Evolutionary conservation across 2,113 vertebrate genomes (phyloP), one percentile per base, ranked within the genome.

Genomic region (Danio rerio): DNA sequence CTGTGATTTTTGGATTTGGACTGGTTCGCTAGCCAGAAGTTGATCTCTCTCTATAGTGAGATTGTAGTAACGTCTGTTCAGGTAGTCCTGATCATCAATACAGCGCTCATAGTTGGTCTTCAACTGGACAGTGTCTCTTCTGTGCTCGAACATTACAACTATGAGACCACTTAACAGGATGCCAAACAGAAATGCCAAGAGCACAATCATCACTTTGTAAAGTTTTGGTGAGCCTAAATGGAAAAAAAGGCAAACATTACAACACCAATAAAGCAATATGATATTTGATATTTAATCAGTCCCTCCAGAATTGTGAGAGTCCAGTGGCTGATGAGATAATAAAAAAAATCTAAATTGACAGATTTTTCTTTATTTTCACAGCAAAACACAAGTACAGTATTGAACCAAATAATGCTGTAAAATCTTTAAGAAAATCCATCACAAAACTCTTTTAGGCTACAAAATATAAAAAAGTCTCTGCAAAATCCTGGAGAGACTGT

Each of bases 81-180:
- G 20, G 31, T 31, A 62, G 11, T 62, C 69, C 9, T 53, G 56
- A 10, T 74, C 73, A 9, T 47, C 15, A 16, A 52, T 15, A 47
- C 59, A 47, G 50, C 16, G 58, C n/a, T 58, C 45, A 45, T 77
- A 76, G n/a, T 58, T 40, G n/a, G 42, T 79, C 87, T 87, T 43
- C 5, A 47, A 55, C 16, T 58, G 13, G 56, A 61, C 18, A 6
- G 47, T 52, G 18, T 62, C 56, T 47, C 31, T 70, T 84, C 80
- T 20, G 69, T 62, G 12, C 20, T 9, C 0, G 40, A 86, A 18
- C 9, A 11, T 4, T 18, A 88, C 68, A 20, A 1, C 8, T 45
- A 84, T 66, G 56, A 90, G 42, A 3, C 59, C 81, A 61, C 5
- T 52, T 77, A 88, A 47, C 58, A 88, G 78, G 6, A 84, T 16